These are phyloP conservation scores for Uria lomvia DNA, from an alignment of 2,113 vertebrate genomes.

Conservation along the genomic window DNA sequence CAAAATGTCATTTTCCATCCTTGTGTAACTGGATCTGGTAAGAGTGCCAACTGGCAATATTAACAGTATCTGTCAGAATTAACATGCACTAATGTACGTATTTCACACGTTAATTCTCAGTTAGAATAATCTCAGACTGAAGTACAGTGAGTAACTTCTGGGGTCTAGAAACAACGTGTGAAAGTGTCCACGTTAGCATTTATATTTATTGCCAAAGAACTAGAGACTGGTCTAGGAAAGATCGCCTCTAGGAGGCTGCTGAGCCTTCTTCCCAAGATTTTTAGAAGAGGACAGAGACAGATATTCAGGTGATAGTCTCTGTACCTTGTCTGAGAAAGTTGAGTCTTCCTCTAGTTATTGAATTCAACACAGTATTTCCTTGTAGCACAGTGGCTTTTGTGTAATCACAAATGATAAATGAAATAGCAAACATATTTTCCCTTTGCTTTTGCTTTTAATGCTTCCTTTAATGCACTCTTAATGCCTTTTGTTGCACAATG, in stretches of 20 bases:
- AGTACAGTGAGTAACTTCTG: not conserved
- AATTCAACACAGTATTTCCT: not conserved
- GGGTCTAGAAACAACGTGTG: not conserved
- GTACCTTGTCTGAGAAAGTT: not conserved
- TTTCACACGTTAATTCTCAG: not conserved
- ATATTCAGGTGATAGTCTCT: not conserved
- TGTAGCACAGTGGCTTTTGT: not conserved
- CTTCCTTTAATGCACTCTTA: conserved; percentile 23
- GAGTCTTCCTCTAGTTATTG: fast-evolving
- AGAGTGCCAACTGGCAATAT: not conserved
- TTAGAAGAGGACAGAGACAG: not conserved
- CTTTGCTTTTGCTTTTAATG: conserved; percentile 26
- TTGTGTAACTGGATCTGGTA: not conserved
- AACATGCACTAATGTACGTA: not conserved
- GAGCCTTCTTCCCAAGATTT: not conserved
- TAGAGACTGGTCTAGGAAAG: not conserved
- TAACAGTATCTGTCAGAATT: not conserved
- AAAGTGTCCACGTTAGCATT: not conserved
- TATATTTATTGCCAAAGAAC: not conserved
- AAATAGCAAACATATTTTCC: not conserved
- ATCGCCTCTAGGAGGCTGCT: not conserved
- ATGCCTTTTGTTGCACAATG: not conserved
- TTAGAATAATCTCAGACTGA: not conserved
- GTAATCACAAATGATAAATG: not conserved
- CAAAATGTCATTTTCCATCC: not conserved